These are phyloP conservation scores for Malachius bipustulatus DNA, from an alignment of 2,888 invertebrate genomes.

Conservation along the genomic window DNA sequence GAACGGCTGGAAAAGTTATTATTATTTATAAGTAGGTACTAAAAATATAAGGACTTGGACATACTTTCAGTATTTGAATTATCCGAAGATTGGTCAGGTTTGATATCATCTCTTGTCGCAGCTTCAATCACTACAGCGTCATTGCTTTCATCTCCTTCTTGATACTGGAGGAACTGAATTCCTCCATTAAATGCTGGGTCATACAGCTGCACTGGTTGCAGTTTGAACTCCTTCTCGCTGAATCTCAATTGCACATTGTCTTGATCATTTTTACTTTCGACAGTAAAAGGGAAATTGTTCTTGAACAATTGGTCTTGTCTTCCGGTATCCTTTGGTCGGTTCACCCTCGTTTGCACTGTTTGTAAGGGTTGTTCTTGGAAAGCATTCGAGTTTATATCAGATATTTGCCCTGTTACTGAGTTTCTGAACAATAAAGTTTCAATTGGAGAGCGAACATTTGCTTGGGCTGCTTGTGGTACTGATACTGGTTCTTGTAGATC, in stretches of 20 bases:
- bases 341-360: neutral
- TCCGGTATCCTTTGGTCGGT: neutral
- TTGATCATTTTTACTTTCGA: slow-evolving; percentile 6
- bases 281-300: slow-evolving; percentile 7
- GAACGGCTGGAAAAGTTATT: slow-evolving; percentile 7
- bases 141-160: neutral
- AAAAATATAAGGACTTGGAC: too few species aligned
- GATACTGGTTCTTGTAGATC: slow-evolving; percentile 12
- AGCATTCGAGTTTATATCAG: slow-evolving; percentile 10
- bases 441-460: slow-evolving; percentile 15
- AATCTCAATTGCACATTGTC: slow-evolving; percentile 10
- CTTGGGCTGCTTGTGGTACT: slow-evolving; percentile 11
- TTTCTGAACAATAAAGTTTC: slow-evolving; percentile 22
- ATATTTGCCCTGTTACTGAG: slow-evolving; percentile 18
- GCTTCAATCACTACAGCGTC: neutral
- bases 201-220: slow-evolving; percentile 9
- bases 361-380: neutral
- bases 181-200: neutral
- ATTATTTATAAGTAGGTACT: too few species aligned
- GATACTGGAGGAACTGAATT: neutral
- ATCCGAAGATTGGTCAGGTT: too few species aligned
- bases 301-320: slow-evolving; percentile 4
- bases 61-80: too few species aligned
- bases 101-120: neutral
- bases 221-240: slow-evolving; percentile 11